phyloP scores from a whole-genome alignment of 2,888 invertebrate genomes.

The Ceriagrion tenellum region DNA sequence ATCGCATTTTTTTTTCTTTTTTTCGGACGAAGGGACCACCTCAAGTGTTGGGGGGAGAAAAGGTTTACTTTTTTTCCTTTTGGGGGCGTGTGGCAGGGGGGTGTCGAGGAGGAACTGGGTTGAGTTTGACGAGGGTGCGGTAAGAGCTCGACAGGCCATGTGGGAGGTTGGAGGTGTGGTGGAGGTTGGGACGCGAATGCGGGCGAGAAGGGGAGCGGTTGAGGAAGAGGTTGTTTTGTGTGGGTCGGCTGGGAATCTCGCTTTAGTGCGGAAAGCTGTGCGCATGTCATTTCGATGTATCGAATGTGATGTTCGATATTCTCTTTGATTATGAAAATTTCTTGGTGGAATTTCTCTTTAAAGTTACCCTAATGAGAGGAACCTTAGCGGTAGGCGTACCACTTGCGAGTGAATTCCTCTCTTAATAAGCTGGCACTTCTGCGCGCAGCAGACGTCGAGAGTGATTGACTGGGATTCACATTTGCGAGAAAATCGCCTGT shows the following conservation, averaged over 20 bases:
- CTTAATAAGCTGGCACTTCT: no score
- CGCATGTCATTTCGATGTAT: no score
- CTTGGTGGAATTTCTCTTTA: no score
- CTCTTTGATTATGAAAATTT: no score
- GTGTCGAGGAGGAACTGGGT: not conserved
- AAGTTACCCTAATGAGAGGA: no score
- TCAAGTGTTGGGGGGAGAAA: not conserved
- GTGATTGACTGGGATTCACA: no score
- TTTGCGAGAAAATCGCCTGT: no score
- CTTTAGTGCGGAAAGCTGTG: no score
- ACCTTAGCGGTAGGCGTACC: no score
- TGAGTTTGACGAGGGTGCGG: constrained; percentile 22
- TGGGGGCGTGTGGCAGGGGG: not conserved
- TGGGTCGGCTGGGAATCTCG: not conserved
- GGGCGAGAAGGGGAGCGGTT: not conserved
- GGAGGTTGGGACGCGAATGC: not conserved
- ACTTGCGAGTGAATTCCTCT: no score
- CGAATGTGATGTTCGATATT: no score
- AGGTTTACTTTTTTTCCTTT: not conserved
- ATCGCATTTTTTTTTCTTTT: not conserved
- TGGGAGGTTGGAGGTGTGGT: not conserved
- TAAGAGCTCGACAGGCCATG: not conserved
- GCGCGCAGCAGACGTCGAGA: no score
- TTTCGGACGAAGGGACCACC: not conserved
- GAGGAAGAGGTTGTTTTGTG: not conserved